phyloP scores from a whole-genome alignment of 2,797 vertebrate species.

The Eulemur rubriventer region DNA sequence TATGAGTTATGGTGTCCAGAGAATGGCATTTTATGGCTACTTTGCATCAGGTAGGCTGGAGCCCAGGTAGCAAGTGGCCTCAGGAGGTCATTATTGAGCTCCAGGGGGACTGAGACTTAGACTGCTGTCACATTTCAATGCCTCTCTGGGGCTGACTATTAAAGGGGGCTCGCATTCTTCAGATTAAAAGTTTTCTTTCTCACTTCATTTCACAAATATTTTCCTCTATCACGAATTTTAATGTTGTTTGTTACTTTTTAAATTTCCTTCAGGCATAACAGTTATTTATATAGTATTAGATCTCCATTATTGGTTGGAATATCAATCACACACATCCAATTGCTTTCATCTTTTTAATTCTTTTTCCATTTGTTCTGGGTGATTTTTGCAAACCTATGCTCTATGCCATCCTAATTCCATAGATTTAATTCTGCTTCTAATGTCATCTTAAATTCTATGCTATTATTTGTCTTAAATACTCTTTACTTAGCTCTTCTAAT shows the following conservation, averaged over 20 bases:
- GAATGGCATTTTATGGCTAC: not conserved
- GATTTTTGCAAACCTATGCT: not conserved
- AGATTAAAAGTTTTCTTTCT: not conserved
- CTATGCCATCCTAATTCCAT: not conserved
- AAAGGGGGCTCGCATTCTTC: not conserved
- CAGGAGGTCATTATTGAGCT: not conserved
- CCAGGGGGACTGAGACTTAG: too few relatives aligned
- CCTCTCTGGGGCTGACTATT: not conserved
- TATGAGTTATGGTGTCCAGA: not conserved
- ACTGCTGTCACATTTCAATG: not conserved
- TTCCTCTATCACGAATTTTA: not conserved
- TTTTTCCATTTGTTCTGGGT: not conserved
- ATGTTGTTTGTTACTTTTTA: not conserved
- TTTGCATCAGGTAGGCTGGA: not conserved
- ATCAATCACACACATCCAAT: not conserved
- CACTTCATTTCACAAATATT: not conserved
- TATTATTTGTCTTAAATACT: not conserved
- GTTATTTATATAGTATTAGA: not conserved
- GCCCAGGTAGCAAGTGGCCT: not conserved
- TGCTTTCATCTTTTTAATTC: not conserved
- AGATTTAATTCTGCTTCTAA: not conserved
- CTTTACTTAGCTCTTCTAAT: not conserved
- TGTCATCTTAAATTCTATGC: not conserved
- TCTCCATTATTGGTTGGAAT: not conserved
- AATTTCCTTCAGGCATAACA: not conserved